Base-by-base conservation (phyloP, 2,888 invertebrate species). In the Dynastes grantii region DNA sequence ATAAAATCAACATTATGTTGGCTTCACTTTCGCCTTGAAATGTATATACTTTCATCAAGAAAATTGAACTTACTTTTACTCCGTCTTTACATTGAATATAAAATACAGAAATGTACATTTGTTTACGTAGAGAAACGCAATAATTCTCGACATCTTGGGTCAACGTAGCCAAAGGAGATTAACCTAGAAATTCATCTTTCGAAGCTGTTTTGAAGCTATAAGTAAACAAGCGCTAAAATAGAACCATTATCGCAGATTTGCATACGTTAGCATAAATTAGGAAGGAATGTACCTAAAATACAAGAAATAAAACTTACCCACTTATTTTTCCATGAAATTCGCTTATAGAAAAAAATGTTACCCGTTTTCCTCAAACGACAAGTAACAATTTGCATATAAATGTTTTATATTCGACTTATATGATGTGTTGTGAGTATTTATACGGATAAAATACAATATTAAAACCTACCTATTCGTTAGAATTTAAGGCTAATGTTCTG, bases 101-200 rank as follows among this genome's bases (percentile, higher is more conserved):
- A 6, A 22, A 55, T 16, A 6, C 22, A 55, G 16, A 55, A 6
- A n/a, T n/a, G 55, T 22, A 55, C 13, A 22, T 22, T 16, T 55
- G n/a, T 55, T 22, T 55, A 55, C 8, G 0, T 16, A n/a, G 2
- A 55, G n/a, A n/a, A n/a, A n/a, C n/a, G 55, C 16, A 55, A 16
- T 55, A 16, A 55, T 55, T 55, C 22, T 55, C 13, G 55, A 13
- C 22, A 55, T 16, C 55, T 61, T 11, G 9, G 61, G 61, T 61
- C 61, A 61, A 27, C 11, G 61, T 29, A 61, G 22, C 22, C 27
- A 22, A 61, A 61, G 22, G 29, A 29, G 68, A 68, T 68, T 68
- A 68, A 68, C 68, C 68, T 49, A 68, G 27, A 68, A 68, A 68
- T 37, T 65, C 65, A 65, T 65, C 65, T 65, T 22, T 65, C 9